Evolutionary conservation across 92 coral and sea anemone genomes (phyloP), one percentile per base, ranked within the genome.

Genomic region (Epizoanthus fatuus): DNA sequence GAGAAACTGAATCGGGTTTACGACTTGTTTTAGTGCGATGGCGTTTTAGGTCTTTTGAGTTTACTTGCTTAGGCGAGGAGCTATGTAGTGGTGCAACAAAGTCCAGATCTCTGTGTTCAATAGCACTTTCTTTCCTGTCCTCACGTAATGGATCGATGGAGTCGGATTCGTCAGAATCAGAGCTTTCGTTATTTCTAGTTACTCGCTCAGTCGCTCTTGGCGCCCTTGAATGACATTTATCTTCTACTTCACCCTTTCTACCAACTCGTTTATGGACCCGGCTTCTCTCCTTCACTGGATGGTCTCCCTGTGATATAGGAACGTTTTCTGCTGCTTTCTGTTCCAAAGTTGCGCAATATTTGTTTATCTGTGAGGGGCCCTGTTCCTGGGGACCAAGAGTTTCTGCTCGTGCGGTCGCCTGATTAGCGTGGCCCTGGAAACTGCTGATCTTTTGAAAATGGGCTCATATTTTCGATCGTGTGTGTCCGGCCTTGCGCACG

Each of bases 1-100:
- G 86, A 44, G 82, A 72, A 15, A 19, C 59, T 13, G 49, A 68
- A 4, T 72, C 87, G 40, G 78, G 75, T 53, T 29, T 52, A n/a
- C 49, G 3, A 38, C 65, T 70, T 62, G 77, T 47, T 52, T 38
- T 62, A n/a, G 68, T 75, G 54, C 57, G 76, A 37, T 12, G 40
- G 32, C 20, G 3, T 12, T 35, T 64, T 9, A 42, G 59, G 60
- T 63, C 53, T 15, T 57, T 53, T 32, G 19, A 29, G 29, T 63
- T 84, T 4, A 81, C 91, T 53, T 84, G 94, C 69, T 90, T 92
- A 0, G 98, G 98, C 7, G 98, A 94, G 3, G 98, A 94, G 86
- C 98, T 94, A 72, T 92, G 91, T 2, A 94, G 64, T 8, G 98
- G 98, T 39, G 91, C 77, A 4, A 69, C 57, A 68, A 94, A 80